Base-by-base conservation (phyloP, 2,113 vertebrate genomes). In the Microcebus murinus region DNA sequence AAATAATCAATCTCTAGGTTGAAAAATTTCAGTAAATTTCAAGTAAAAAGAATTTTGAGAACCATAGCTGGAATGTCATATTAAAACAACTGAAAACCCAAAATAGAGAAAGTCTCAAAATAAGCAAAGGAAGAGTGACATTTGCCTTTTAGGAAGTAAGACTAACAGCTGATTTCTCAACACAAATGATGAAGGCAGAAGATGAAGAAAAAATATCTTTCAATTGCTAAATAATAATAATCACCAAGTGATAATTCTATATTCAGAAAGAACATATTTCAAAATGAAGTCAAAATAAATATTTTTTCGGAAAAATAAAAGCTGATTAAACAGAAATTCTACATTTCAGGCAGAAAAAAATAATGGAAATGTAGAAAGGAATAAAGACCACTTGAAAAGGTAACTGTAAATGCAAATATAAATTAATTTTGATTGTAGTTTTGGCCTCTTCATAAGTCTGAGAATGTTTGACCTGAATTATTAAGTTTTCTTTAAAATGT, bases 291-390 rank as follows among this genome's bases (percentile, higher is more conserved):
- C 7, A 87, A 92, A 71, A n/a, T 17, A 39, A 76, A 65, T 3
- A 70, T 83, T 42, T 77, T 76, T 73, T 77, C 13, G 80, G 68
- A 82, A 88, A 39, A 87, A 57, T 8, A 88, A 88, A 94, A 94
- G 3, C 12, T 65, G 14, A 94, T 90, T 7, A 4, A 85, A 48
- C 45, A 61, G 8, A 82, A 77, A 73, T 93, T 74, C 59, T 23
- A 82, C 3, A 86, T 7, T 57, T 90, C 23, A 48, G 11, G 39
- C 59, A 25, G 7, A 17, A 20, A 74, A 92, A 76, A 11, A 86
- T 61, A 42, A 68, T 20, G 27, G 23, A 15, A 50, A 73, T 85
- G 2, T 36, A 5, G 2, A 61, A 88, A 36, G 55, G 21, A 74
- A 81, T 42, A 74, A 80, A 85, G n/a, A 92, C 76, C 7, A 81